Base-by-base conservation (phyloP, 2,113 vertebrate genomes). In the Sylvia atricapilla region DNA sequence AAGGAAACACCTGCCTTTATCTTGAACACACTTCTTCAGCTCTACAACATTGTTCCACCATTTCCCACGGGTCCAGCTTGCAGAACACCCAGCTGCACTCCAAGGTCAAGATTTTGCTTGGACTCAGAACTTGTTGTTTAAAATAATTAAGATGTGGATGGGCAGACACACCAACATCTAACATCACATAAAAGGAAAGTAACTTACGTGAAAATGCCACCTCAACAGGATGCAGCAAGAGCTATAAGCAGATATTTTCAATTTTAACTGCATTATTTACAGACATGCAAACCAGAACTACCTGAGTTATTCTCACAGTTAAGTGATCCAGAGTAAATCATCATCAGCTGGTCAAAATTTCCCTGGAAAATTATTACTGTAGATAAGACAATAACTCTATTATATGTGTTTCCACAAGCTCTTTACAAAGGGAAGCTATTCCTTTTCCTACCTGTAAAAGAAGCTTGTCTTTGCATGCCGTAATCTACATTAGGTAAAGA, bases 1-100 rank as follows among this genome's bases (percentile, higher is more conserved):
- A 97, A 98, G 98, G 98, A 98, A 98, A 96, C 97, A 98, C 97
- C 97, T 98, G 97, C 96, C 95, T 95, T 78, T 35, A 7, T 72
- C 91, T 67, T 82, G 78, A 95, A 93, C 67, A 89, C 55, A 5
- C 58, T 94, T 97, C 92, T 95, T 81, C 94, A 97, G 66, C 77
- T 94, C 79, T 88, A 58, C 73, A 97, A 94, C 86, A 87, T 82
- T 96, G 84, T 97, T 97, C 84, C 90, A 56, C 3, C 4, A 46
- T 73, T 94, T 94, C 76, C 67, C 50, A 84, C 2, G 0, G 59
- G 94, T 93, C 94, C 95, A 96, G 84, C 77, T 77, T 93, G 88
- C 75, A 94, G 93, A 97, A 92, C 47, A 62, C 18, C 56, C 94
- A 95, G 91, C 91, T 97, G 91, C 21, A 13, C 31, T 95, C 84